phyloP scores from a whole-genome alignment of 2,797 vertebrate species.

The Lateolabrax maculatus region DNA sequence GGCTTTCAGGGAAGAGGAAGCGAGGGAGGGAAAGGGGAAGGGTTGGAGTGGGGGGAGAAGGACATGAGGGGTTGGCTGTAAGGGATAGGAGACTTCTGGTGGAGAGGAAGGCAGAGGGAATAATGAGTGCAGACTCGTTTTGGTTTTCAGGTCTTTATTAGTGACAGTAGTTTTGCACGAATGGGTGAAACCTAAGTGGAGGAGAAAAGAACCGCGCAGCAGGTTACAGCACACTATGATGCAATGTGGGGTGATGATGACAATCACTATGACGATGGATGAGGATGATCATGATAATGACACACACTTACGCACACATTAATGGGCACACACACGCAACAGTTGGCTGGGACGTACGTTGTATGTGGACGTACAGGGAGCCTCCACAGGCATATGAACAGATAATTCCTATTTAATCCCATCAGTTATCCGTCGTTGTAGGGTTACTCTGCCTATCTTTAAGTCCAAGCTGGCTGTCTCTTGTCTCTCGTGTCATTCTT shows the following conservation, averaged over 20 bases:
- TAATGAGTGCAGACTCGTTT: neutral
- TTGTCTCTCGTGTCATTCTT: slow-evolving; percentile 35
- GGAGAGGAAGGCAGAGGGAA: neutral
- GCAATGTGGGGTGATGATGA: slow-evolving; percentile 73
- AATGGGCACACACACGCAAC: slow-evolving; percentile 18
- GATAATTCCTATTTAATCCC: slow-evolving; percentile 87
- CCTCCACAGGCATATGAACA: slow-evolving; percentile 72
- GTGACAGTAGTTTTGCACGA: neutral
- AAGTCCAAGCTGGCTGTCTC: slow-evolving; percentile 63
- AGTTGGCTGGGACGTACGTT: slow-evolving; percentile 38
- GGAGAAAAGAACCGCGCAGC: slow-evolving; percentile 6
- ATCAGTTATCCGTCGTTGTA: slow-evolving; percentile 76
- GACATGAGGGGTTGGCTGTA: too few relatives aligned
- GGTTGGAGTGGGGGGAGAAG: neutral
- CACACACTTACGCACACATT: neutral
- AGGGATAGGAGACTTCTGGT: neutral
- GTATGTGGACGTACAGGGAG: slow-evolving; percentile 64
- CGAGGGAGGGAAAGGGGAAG: neutral
- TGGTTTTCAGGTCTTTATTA: slow-evolving; percentile 15
- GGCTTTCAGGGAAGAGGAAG: slow-evolving; percentile 60
- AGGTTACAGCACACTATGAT: slow-evolving; percentile 52
- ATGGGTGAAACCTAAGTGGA: slow-evolving; percentile 6
- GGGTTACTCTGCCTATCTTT: slow-evolving; percentile 71
- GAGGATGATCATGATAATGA: slow-evolving; percentile 75
- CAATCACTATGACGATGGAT: slow-evolving; percentile 64